Conservation (phyloP, 2,113 vertebrate species). For the Callaeas wilsoni region DNA sequence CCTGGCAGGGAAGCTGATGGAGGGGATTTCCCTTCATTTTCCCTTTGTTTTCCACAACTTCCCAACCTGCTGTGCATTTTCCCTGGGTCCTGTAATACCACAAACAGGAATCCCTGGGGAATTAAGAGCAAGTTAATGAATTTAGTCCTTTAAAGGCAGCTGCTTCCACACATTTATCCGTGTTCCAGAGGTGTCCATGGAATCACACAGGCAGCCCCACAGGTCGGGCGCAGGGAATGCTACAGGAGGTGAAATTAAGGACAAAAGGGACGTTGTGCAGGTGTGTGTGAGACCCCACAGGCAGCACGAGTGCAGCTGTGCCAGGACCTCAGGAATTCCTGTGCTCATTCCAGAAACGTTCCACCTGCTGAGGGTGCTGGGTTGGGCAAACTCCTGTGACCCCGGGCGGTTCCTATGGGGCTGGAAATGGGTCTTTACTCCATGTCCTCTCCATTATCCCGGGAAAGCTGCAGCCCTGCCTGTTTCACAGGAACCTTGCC, state of each 20-base stretch:
- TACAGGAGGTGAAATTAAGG: neutral
- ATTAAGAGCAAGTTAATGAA: neutral
- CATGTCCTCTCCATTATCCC: accelerated
- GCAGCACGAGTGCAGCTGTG: neutral
- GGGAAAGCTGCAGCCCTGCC: neutral
- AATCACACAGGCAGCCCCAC: neutral
- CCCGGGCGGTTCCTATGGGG: neutral
- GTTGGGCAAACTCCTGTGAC: neutral
- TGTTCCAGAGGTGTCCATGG: neutral
- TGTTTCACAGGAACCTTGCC: neutral
- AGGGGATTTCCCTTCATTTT: neutral
- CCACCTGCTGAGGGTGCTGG: neutral
- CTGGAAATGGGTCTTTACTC: neutral
- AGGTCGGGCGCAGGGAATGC: neutral
- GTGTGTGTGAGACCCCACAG: neutral
- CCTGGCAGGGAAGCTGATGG: neutral
- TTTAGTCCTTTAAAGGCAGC: neutral
- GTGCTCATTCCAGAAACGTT: neutral
- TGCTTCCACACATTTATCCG: accelerated
- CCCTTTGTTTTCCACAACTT: neutral
- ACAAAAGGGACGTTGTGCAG: neutral
- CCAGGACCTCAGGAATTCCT: neutral
- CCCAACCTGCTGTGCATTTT: accelerated
- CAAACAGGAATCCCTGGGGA: neutral
- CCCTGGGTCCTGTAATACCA: neutral